Evolutionary conservation across 92 coral and sea anemone genomes (phyloP).

Genomic region (Actinostola sp.): DNA sequence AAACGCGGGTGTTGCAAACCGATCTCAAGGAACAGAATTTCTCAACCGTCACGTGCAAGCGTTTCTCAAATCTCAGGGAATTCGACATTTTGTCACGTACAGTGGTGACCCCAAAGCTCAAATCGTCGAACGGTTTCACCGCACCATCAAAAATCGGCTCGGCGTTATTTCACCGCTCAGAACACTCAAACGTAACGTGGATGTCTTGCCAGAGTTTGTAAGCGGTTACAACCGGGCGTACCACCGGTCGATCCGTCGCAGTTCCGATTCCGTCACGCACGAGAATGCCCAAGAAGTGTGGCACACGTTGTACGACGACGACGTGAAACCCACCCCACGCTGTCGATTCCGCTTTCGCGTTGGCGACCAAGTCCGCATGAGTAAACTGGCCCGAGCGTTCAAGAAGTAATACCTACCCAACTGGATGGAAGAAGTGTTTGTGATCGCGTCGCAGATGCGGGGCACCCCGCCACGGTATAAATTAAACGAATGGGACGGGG

Average conservation of each 20-base stretch:
- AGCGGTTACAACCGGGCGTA: constrained; percentile 13
- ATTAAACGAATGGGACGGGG: constrained; percentile 36
- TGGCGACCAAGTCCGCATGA: too few species aligned
- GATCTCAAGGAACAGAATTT: constrained; percentile 59
- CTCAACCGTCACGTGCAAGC: constrained; percentile 22
- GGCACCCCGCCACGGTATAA: constrained; percentile 35
- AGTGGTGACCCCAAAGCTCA: constrained; percentile 49
- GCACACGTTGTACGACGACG: constrained; percentile 8
- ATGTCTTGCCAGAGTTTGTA: constrained; percentile 17
- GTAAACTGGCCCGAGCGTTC: too few species aligned
- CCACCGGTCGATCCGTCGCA: constrained; percentile 33
- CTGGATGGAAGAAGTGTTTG: constrained; percentile 65
- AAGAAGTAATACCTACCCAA: too few species aligned
- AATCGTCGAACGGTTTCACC: constrained; percentile 42
- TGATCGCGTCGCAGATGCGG: background rate
- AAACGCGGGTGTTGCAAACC: constrained; percentile 25
- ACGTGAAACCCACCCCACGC: background rate
- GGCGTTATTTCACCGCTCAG: constrained; percentile 44
- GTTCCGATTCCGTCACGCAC: constrained; percentile 19
- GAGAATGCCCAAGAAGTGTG: constrained; percentile 13
- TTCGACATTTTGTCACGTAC: constrained; percentile 42
- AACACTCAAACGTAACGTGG: background rate
- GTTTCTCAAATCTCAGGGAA: background rate
- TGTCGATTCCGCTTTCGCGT: constrained; percentile 21
- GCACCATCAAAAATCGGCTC: constrained; percentile 41